Conservation (phyloP, 1,140 invertebrate genomes). For the Melanaphis sacchari region DNA sequence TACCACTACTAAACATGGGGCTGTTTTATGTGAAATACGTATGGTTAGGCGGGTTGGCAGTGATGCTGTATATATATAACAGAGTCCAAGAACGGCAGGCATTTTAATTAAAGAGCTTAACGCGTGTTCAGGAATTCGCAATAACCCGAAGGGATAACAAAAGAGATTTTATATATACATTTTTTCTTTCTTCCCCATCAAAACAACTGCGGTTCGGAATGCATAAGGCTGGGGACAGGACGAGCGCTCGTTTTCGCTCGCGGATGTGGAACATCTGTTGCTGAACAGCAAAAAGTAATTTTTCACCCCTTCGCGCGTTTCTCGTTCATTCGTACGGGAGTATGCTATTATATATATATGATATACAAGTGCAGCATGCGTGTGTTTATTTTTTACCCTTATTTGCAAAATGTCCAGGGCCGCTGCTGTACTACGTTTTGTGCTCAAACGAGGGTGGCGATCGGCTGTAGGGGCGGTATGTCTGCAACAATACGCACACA, state of each 20-base stretch:
- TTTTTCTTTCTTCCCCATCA: slow-evolving; percentile 31
- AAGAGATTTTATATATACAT: slow-evolving; percentile 37
- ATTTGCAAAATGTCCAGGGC: slow-evolving; percentile 18
- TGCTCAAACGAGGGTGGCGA: neutral
- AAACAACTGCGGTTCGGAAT: slow-evolving; percentile 53
- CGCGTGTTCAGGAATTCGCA: slow-evolving; percentile 56
- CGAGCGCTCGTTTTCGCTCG: neutral
- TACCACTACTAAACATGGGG: neutral
- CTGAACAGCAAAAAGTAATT: slow-evolving; percentile 56
- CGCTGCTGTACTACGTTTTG: neutral
- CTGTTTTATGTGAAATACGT: neutral
- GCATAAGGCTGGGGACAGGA: neutral
- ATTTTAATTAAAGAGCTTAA: slow-evolving; percentile 55
- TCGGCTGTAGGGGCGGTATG: neutral
- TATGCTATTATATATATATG: neutral
- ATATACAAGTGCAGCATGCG: neutral
- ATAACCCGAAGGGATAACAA: slow-evolving; percentile 53
- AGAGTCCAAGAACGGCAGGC: slow-evolving; percentile 40
- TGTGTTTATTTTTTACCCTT: slow-evolving; percentile 49
- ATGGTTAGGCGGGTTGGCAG: neutral
- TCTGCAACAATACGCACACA: neutral
- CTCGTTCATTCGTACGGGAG: neutral
- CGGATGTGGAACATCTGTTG: slow-evolving; percentile 56
- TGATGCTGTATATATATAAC: neutral
- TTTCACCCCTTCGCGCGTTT: slow-evolving; percentile 45